Conservation (phyloP, 2,888 invertebrate genomes). For the Luperina nickerlii region DNA sequence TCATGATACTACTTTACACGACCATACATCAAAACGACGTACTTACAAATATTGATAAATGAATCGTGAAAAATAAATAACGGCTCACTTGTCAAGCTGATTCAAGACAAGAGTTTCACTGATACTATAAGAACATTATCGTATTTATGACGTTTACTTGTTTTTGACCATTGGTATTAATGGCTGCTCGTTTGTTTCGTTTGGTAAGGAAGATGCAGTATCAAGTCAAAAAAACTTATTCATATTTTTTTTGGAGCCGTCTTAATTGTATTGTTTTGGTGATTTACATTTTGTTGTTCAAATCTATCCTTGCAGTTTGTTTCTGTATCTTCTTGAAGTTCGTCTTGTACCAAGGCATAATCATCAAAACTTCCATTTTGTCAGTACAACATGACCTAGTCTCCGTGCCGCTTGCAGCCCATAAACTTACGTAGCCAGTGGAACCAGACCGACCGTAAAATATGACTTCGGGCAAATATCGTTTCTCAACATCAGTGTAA, state of each 20-base stretch:
- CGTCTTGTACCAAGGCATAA: not conserved
- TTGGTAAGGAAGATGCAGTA: not conserved
- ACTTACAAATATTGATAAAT: conserved; percentile 69
- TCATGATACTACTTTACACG: conserved; percentile 56
- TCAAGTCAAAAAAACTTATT: not conserved
- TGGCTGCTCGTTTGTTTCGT: conserved; percentile 29
- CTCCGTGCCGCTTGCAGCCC: conserved; percentile 6
- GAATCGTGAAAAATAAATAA: conserved; percentile 64
- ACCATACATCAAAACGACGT: conserved; percentile 61
- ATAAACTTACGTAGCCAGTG: conserved; percentile 42
- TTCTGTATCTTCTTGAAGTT: not conserved
- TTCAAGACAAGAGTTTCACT: conserved; percentile 38
- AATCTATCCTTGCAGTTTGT: not conserved
- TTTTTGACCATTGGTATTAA: conserved; percentile 35
- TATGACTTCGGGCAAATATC: conserved; percentile 44
- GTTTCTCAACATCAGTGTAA: conserved; percentile 37
- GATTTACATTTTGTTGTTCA: not conserved
- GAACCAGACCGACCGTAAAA: conserved; percentile 43
- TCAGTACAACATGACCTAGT: conserved; percentile 1
- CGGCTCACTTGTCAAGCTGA: conserved; percentile 46
- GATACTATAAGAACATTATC: not conserved
- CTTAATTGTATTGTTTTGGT: not conserved
- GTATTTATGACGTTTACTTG: conserved; percentile 31
- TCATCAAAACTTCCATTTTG: not conserved
- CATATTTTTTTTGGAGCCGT: not conserved